phyloP scores from a whole-genome alignment of 2,888 invertebrate genomes.

The Polia nebulosa region DNA sequence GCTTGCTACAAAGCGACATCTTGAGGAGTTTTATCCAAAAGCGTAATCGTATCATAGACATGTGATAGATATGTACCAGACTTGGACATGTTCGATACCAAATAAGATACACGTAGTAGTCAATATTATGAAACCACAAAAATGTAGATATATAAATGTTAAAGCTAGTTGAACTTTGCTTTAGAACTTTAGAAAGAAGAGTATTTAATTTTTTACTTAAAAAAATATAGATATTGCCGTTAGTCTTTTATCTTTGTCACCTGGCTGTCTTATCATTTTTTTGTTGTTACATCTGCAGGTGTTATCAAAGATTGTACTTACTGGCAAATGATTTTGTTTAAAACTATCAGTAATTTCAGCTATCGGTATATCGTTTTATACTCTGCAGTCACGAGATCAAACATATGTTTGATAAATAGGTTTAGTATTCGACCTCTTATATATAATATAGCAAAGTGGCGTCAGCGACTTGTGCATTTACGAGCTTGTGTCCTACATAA shows the following conservation, averaged over 20 bases:
- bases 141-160: not conserved
- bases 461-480: not conserved
- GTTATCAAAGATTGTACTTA: slow-evolving; percentile 21
- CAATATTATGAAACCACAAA: not conserved
- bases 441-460: not conserved
- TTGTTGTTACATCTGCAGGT: slow-evolving; percentile 33
- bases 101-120: not conserved
- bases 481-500: too few relatives aligned
- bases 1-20: too few relatives aligned
- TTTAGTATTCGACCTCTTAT: not conserved
- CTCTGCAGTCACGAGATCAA: slow-evolving; percentile 4
- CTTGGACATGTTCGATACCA: not conserved
- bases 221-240: not conserved
- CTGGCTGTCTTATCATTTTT: slow-evolving; percentile 10
- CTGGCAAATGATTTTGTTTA: slow-evolving; percentile 27
- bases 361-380: not conserved
- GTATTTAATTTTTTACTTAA: not conserved
- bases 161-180: not conserved
- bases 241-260: slow-evolving; percentile 6
- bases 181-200: not conserved
- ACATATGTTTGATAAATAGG: not conserved
- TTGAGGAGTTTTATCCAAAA: slow-evolving; percentile 16
- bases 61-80: not conserved
- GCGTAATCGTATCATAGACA: not conserved
- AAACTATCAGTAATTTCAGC: slow-evolving; percentile 7